Evolutionary conservation across 1,140 invertebrate genomes (phyloP).

Genomic region (Platyura marginata): DNA sequence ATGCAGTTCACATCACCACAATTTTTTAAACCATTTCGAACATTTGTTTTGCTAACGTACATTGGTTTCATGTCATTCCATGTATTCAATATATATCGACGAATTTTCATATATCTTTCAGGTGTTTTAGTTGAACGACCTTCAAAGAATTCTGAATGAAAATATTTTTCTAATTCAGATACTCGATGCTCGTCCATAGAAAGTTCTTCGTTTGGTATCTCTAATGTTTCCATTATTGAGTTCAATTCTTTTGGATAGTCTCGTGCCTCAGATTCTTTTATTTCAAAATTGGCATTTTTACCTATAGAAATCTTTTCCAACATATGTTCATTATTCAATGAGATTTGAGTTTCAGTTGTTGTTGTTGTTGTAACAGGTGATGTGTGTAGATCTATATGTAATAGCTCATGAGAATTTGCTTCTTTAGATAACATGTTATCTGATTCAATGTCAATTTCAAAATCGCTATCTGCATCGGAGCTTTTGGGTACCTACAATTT

Average conservation of each 20-base stretch:
- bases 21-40: conserved; percentile 35
- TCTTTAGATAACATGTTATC: too few species aligned
- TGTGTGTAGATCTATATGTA: too few species aligned
- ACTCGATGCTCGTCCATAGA: conserved; percentile 23
- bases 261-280: too few species aligned
- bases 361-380: too few species aligned
- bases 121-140: conserved; percentile 34
- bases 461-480: conserved; percentile 31
- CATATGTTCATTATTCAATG: too few species aligned
- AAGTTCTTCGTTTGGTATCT: conserved; percentile 25
- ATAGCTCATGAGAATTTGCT: too few species aligned
- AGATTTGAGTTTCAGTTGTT: too few species aligned
- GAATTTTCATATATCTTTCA: conserved; percentile 36
- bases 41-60: conserved; percentile 39
- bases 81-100: conserved; percentile 36
- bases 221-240: not conserved
- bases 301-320: too few species aligned
- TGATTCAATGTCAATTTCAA: conserved; percentile 36
- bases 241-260: not conserved
- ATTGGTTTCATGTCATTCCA: conserved; percentile 34
- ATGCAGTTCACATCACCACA: conserved; percentile 45
- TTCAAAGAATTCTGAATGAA: conserved; percentile 40
- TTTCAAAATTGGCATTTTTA: too few species aligned
- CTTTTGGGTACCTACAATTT: conserved; percentile 25
- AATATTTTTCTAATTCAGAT: conserved; percentile 32